Evolutionary conservation across 2,888 invertebrate species (phyloP), one percentile per base, ranked within the genome.

Genomic region (Hipparchia semele): DNA sequence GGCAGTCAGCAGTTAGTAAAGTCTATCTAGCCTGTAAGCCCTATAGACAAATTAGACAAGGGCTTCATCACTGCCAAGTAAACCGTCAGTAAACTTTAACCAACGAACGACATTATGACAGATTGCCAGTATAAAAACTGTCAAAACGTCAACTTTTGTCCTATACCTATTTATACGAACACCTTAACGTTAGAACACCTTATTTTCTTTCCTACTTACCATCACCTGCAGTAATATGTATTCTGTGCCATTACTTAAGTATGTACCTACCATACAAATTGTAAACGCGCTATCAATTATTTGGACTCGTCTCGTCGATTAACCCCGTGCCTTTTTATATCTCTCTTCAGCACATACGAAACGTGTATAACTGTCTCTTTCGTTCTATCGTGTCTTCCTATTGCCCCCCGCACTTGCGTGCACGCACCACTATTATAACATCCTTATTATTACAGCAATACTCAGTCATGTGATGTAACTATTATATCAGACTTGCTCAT

Each of bases 381-480:
- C 80, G 60, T 73, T 75, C 76, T 80, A 79, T 81, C 77, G 76
- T 67, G 71, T 78, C 79, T 84, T 83, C 81, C 80, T 82, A 80
- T 80, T 80, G 78, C 80, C 78, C 75, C 78, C 75, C 73, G 78
- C 79, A 75, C 76, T 76, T 78, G 79, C 81, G 79, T 78, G 75
- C 78, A 79, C 79, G 78, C 79, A 75, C 73, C 71, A 76, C 79
- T 77, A 23, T 23, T 23, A 23, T 23, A 76, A 81, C 82, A 82
- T 84, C 83, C 83, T 83, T 82, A 80, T 80, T 84, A 81, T 84
- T 84, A 83, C 82, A 82, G 79, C 81, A 81, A 81, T 79, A 71
- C 75, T 74, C 79, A 33, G 53, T 86, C 79, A 53, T 53, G 53
- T 86, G 84, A 84, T 80, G 83, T 79, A 84, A 85, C 79, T 81